These are phyloP conservation scores for Ormyrus labotus DNA, from an alignment of 2,888 invertebrate species.

Conservation along the genomic window DNA sequence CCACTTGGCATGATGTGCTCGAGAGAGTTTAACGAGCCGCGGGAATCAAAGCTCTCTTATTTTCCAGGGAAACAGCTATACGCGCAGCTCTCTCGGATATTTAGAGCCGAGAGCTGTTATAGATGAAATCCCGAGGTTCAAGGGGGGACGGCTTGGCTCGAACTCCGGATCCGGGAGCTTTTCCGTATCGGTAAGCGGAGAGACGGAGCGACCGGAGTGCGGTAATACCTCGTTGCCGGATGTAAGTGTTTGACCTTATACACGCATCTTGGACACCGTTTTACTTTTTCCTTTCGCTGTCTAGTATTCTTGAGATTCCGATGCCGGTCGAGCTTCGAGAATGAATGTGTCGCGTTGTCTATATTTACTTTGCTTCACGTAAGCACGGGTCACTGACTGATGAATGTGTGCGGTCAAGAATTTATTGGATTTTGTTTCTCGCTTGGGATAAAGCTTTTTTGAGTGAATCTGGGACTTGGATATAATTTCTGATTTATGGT, in stretches of 20 bases:
- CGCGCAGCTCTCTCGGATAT: too few species aligned
- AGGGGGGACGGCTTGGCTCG: conserved; percentile 64
- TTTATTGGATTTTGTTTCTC: too few species aligned
- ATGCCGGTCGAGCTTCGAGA: not conserved
- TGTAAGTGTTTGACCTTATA: conserved; percentile 64
- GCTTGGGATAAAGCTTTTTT: too few species aligned
- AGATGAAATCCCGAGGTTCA: too few species aligned
- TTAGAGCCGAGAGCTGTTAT: too few species aligned
- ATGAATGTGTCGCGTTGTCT: too few species aligned
- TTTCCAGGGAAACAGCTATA: not conserved
- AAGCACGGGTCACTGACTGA: too few species aligned
- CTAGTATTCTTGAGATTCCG: not conserved
- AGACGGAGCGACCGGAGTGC: conserved; percentile 63
- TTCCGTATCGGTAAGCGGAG: conserved; percentile 69
- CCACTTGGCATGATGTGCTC: conserved; percentile 58
- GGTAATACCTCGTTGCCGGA: conserved; percentile 67
- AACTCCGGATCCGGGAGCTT: conserved; percentile 69
- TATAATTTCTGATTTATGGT: too few species aligned
- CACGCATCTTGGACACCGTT: not conserved
- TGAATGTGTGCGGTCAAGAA: too few species aligned
- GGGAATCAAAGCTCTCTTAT: conserved; percentile 59
- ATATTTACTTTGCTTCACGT: too few species aligned
- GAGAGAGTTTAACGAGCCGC: conserved; percentile 61
- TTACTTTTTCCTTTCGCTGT: conserved; percentile 3
- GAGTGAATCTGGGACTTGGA: too few species aligned